A percentile compares a stretch with the other conserved stretches of the same genome.
Evolutionary conservation across 2,797 vertebrate species (phyloP).

Genomic region (Acrossocheilus fasciatus): DNA sequence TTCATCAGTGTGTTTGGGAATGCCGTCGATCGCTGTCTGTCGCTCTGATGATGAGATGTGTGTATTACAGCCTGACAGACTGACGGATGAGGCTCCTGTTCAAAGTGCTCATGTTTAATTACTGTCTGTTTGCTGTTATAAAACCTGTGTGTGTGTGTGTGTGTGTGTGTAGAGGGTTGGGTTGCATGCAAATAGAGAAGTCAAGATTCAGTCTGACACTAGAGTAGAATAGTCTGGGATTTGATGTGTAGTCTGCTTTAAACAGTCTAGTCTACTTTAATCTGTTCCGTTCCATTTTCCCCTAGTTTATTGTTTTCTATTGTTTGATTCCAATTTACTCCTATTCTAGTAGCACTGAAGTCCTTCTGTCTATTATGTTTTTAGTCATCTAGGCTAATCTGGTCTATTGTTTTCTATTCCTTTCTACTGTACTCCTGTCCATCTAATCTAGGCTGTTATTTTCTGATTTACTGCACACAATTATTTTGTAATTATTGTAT

Average conservation of each 20-base stretch:
- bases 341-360: neutral
- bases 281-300: neutral
- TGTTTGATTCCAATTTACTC: neutral
- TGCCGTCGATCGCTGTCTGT: neutral
- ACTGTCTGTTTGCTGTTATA: slow-evolving; percentile 19
- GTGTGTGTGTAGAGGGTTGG: neutral
- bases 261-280: neutral
- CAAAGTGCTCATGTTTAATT: neutral
- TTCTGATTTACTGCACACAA: neutral
- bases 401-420: neutral
- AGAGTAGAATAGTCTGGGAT: neutral
- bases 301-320: neutral
- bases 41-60: neutral
- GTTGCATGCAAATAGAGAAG: slow-evolving; percentile 16
- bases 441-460: neutral
- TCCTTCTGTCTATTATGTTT: neutral
- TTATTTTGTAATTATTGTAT: no score
- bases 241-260: neutral
- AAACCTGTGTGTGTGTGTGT: slow-evolving; percentile 54
- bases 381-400: neutral
- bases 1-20: neutral
- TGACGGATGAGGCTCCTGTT: neutral
- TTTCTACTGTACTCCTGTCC: neutral
- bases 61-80: neutral
- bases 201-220: neutral